Conservation (phyloP, 2,888 invertebrate genomes). For the Alsophila aescularia region DNA sequence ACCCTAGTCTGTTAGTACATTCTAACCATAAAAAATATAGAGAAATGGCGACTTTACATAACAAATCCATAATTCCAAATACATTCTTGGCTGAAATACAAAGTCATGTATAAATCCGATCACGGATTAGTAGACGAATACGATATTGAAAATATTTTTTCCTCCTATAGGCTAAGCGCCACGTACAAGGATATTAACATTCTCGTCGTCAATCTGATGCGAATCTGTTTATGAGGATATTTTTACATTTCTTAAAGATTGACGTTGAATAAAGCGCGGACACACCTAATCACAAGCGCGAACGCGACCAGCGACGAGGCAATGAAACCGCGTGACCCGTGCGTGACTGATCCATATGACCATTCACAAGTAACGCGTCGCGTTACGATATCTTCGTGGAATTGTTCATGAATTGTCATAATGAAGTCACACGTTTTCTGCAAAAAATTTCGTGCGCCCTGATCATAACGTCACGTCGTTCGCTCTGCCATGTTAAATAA, state of each 20-base stretch:
- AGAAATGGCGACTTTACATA: not conserved
- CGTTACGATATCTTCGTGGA: too few species aligned
- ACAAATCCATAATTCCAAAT: not conserved
- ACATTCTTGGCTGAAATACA: slow-evolving; percentile 9
- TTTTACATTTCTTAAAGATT: slow-evolving; percentile 4
- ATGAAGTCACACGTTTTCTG: too few species aligned
- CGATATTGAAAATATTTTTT: slow-evolving; percentile 11
- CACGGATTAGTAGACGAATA: slow-evolving; percentile 4
- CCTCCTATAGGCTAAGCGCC: slow-evolving; percentile 3
- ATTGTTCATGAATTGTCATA: too few species aligned
- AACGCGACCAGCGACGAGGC: not conserved
- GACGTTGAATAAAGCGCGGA: not conserved
- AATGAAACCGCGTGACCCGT: not conserved
- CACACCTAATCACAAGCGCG: too few species aligned
- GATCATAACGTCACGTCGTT: too few species aligned
- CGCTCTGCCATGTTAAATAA: not conserved
- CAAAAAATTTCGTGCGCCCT: too few species aligned
- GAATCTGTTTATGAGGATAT: slow-evolving; percentile 7
- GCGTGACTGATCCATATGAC: not conserved
- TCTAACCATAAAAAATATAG: not conserved
- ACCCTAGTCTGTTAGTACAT: too few species aligned
- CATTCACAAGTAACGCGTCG: too few species aligned
- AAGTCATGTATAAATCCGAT: not conserved
- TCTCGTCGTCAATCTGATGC: slow-evolving; percentile 19
- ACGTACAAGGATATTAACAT: slow-evolving; percentile 22